These are phyloP conservation scores for Megaceryle alcyon DNA, from an alignment of 2,797 vertebrate species.

Conservation along the genomic window DNA sequence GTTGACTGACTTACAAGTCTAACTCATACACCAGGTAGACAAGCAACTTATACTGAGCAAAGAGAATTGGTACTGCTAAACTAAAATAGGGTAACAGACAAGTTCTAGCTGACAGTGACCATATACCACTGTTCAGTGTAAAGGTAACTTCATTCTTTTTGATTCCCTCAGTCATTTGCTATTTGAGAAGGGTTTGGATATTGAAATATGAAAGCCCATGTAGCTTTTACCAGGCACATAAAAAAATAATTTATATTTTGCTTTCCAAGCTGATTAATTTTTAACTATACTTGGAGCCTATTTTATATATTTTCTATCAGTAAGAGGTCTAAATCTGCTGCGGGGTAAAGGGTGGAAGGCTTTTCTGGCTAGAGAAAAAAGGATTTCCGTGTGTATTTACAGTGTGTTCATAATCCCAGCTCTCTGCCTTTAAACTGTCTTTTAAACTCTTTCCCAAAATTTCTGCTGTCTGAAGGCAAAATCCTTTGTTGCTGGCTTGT, in stretches of 20 bases:
- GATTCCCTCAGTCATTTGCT: not conserved
- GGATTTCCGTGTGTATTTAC: not conserved
- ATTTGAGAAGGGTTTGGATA: not conserved
- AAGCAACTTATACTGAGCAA: not conserved
- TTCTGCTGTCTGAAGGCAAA: not conserved
- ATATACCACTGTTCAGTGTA: not conserved
- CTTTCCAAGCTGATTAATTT: constrained; percentile 47
- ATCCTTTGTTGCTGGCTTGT: not conserved
- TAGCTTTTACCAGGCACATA: not conserved
- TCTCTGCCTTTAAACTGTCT: not conserved
- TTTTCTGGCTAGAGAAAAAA: not conserved
- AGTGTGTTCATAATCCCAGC: not conserved
- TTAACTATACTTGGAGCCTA: constrained; percentile 10
- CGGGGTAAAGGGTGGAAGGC: not conserved
- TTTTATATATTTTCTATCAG: constrained; percentile 29
- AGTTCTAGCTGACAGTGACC: not conserved
- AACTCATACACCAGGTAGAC: not conserved
- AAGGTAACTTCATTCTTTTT: not conserved
- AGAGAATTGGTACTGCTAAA: not conserved
- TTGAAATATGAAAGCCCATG: not conserved
- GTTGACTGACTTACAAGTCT: not conserved
- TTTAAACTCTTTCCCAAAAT: not conserved
- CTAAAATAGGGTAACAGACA: not conserved
- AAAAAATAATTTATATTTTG: constrained; percentile 46
- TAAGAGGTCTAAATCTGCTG: not conserved